Conservation (phyloP, 2,113 vertebrate species). For the Dinomys branickii region DNA sequence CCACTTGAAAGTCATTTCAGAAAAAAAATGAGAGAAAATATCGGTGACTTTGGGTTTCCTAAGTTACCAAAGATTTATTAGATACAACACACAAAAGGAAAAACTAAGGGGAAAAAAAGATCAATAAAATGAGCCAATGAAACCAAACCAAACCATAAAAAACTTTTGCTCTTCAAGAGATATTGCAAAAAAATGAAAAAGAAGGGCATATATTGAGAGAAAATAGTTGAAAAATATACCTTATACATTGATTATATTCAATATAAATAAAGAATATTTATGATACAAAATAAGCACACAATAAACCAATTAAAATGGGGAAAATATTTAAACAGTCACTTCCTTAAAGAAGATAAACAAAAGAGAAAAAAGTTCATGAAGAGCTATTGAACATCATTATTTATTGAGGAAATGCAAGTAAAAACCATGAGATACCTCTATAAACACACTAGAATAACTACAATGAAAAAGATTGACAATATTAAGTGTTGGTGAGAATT, state of each 20-base stretch:
- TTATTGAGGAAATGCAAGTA: not conserved
- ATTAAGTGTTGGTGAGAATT: not conserved
- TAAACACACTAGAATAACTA: not conserved
- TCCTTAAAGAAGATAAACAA: conserved; percentile 33
- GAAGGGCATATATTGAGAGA: not conserved
- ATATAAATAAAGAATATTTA: not conserved
- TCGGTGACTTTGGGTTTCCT: not conserved
- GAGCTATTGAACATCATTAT: not conserved
- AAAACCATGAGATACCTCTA: not conserved
- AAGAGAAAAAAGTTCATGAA: not conserved
- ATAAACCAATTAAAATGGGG: not conserved
- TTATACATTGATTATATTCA: not conserved
- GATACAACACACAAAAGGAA: conserved; percentile 2
- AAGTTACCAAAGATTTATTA: not conserved
- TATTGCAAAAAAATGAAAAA: conserved; percentile 39
- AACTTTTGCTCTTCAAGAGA: conserved; percentile 19
- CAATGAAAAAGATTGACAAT: not conserved
- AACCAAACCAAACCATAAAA: not conserved
- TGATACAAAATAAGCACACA: not conserved
- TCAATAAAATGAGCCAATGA: not conserved
- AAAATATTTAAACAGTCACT: not conserved
- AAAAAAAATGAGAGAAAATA: conserved; percentile 27
- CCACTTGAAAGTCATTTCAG: not conserved
- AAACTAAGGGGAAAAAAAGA: not conserved
- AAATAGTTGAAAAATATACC: not conserved